phyloP scores from a whole-genome alignment of 2,888 invertebrate species.

The Epinotia bilunana region DNA sequence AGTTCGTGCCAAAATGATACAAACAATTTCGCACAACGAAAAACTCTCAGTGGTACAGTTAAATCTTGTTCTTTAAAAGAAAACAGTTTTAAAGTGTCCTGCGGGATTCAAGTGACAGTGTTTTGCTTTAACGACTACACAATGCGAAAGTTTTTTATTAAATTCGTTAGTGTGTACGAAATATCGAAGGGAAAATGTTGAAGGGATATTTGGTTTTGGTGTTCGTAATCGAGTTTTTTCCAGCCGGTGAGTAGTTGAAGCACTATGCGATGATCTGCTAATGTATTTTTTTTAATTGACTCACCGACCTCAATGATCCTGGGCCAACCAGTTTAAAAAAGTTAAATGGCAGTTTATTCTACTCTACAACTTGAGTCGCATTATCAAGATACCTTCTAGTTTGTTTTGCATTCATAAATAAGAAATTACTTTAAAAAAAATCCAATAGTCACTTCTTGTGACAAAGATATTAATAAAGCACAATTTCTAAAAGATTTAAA shows the following conservation, averaged over 20 bases:
- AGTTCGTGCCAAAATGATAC: slow-evolving; percentile 9
- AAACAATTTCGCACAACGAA: slow-evolving; percentile 34
- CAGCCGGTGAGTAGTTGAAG: slow-evolving; percentile 65
- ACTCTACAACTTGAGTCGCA: background rate
- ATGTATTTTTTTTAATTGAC: slow-evolving; percentile 30
- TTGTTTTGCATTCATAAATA: background rate
- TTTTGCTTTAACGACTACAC: slow-evolving; percentile 62
- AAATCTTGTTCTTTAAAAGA: slow-evolving; percentile 9
- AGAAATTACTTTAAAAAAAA: no score
- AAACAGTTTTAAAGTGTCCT: slow-evolving; percentile 55
- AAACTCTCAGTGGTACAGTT: slow-evolving; percentile 29
- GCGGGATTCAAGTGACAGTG: slow-evolving; percentile 61
- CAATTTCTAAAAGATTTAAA: no score
- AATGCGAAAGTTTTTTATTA: slow-evolving; percentile 75
- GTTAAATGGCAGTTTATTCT: slow-evolving; percentile 18
- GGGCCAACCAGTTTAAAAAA: slow-evolving; percentile 37
- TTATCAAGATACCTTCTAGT: slow-evolving; percentile 4
- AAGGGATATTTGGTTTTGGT: slow-evolving; percentile 71
- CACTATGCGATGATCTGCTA: slow-evolving; percentile 3
- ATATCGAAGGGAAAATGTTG: slow-evolving; percentile 75
- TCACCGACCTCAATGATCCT: slow-evolving; percentile 37
- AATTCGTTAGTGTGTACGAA: slow-evolving; percentile 66
- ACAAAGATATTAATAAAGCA: no score
- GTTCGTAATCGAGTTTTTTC: slow-evolving; percentile 65
- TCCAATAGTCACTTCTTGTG: no score